Base-by-base conservation (phyloP, 2,797 vertebrate species). In the Acestrorhynchus altus region DNA sequence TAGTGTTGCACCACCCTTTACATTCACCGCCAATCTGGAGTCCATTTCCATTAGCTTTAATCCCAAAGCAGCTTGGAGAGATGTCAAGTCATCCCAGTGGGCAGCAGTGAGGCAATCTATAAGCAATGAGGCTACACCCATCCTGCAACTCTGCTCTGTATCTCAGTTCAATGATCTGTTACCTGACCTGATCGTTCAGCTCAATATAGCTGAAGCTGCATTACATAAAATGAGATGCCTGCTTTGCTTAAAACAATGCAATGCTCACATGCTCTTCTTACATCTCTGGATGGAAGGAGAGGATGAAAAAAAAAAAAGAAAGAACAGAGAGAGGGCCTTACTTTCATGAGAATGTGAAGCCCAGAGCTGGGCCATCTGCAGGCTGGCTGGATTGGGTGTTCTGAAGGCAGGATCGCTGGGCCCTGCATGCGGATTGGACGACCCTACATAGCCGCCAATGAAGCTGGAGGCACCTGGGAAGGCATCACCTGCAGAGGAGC, bases 341-440 rank as follows among this genome's bases (percentile, higher is more conserved):
- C 93, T 92, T 91, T 95, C 91, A 0, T 92, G 93, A 85, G 92
- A 84, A 1, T 93, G 92, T 10, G 89, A 76, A 0, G 94, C 90
- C 93, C 94, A 95, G 49, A 96, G 93, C 86, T 95, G 94, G 69
- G 93, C 91, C 95, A 96, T 95, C 84, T 95, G 95, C 77, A 96
- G 89, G 82, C 91, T 84, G 78, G 93, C 93, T 86, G 94, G 92
- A 86, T 94, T 95, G 82, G 93, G 87, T 8, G 94, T 85, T 87
- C 94, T 91, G 93, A 94, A 96, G 22, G 93, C 72, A 0, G 94
- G 93, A 82, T 95, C 95, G 63, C 79, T 69, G 24, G 85, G 85
- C 7, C 80, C 76, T 7, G 75, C 83, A 46, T 88, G 92, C 64
- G 83, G 84, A 0, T 86, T 83, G 85, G 91, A 92, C n/a, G 92